Evolutionary conservation across 2,113 vertebrate genomes (phyloP).

Genomic region (Climacteris rufus): DNA sequence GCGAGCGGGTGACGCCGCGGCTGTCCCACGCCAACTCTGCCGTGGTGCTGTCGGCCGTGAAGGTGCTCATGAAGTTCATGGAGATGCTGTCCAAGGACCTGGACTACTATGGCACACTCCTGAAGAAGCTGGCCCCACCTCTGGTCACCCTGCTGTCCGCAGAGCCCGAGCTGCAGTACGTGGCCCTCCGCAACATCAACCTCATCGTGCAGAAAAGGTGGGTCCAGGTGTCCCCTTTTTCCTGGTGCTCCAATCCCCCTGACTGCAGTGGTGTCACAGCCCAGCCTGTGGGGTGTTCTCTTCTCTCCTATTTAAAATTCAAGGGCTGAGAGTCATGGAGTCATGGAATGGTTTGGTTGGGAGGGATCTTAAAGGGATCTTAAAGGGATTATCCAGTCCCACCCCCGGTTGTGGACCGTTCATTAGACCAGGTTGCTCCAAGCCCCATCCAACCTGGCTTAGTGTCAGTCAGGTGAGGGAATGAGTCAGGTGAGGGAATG

Average conservation of each 20-base stretch:
- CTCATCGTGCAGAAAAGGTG: conserved; percentile 98
- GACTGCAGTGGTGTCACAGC: no score
- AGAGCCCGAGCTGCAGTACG: conserved; percentile 95
- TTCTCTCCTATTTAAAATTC: background rate
- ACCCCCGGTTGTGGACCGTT: background rate
- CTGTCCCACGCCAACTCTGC: conserved; percentile 98
- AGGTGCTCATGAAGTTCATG: conserved; percentile 99
- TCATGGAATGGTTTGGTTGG: background rate
- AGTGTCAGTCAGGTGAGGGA: background rate
- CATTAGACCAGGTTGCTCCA: background rate
- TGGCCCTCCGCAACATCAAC: conserved; percentile 98
- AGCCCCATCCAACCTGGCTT: background rate
- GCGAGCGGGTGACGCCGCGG: conserved; percentile 93
- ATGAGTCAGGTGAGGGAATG: background rate
- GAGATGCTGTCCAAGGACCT: conserved; percentile 97
- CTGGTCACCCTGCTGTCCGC: conserved; percentile 94
- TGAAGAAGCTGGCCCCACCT: conserved; percentile 96
- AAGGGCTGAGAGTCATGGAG: background rate
- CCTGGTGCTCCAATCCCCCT: background rate
- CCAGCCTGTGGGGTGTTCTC: fast-evolving
- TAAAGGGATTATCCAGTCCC: background rate
- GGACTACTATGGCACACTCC: conserved; percentile 93
- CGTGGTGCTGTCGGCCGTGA: conserved; percentile 93
- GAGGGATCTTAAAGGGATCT: background rate
- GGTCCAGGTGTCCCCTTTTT: background rate